Evolutionary conservation across 2,797 vertebrate genomes (phyloP).

Genomic region (Diglossa cyanea): DNA sequence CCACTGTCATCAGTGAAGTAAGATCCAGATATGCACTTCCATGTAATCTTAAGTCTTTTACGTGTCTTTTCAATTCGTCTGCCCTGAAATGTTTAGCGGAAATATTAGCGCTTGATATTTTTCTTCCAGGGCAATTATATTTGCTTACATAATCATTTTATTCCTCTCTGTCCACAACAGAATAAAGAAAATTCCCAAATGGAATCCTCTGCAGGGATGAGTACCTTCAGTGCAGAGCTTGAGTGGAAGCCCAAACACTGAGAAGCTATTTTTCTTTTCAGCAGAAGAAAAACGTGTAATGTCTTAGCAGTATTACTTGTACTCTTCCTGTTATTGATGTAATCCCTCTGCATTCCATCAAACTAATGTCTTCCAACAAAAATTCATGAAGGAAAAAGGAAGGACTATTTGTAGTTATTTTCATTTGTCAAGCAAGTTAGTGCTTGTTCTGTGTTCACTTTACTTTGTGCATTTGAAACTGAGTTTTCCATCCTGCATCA

Average conservation of each 20-base stretch:
- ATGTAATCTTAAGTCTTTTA: background rate
- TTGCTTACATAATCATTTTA: slow-evolving; percentile 16
- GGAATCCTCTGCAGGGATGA: background rate
- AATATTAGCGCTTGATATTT: background rate
- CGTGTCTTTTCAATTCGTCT: background rate
- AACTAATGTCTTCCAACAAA: slow-evolving; percentile 20
- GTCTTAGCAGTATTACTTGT: background rate
- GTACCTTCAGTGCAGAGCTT: background rate
- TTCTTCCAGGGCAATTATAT: background rate
- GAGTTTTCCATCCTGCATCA: background rate
- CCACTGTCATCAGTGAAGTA: background rate
- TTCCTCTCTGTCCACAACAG: background rate
- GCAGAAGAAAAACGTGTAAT: background rate
- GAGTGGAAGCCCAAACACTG: background rate
- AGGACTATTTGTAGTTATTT: slow-evolving; percentile 25
- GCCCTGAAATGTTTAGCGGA: background rate
- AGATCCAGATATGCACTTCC: background rate
- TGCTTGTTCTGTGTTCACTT: background rate
- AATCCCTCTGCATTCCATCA: slow-evolving; percentile 24
- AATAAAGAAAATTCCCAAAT: background rate
- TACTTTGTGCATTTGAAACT: background rate
- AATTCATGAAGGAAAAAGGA: slow-evolving; percentile 18
- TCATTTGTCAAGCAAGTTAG: slow-evolving; percentile 16
- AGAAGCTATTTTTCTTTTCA: slow-evolving; percentile 42
- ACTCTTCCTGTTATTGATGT: background rate